Evolutionary conservation across 2,797 vertebrate species (phyloP).

Genomic region (Kryptopterus vitreolus): DNA sequence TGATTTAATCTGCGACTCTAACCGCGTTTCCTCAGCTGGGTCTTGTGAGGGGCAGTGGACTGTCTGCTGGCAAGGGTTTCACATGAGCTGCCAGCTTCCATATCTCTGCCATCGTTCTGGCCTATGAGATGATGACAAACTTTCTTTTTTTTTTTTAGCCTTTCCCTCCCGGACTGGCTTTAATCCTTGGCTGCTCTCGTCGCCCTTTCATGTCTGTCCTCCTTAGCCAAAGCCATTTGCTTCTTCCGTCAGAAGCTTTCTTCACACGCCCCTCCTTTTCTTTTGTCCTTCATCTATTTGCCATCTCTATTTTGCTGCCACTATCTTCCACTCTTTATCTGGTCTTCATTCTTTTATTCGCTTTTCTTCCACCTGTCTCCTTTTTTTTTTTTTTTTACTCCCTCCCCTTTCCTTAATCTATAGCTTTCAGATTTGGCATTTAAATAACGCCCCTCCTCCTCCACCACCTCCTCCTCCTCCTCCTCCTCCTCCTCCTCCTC

Average conservation of each 20-base stretch:
- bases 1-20: constrained; percentile 65
- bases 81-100: constrained; percentile 60
- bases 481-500: too few relatives aligned
- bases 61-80: constrained; percentile 60
- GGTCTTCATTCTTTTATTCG: constrained; percentile 61
- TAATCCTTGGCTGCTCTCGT: constrained; percentile 51
- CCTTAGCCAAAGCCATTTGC: constrained; percentile 58
- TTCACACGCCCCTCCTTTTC: constrained; percentile 37
- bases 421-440: constrained; percentile 28
- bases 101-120: constrained; percentile 64
- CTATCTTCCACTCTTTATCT: constrained; percentile 56
- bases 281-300: constrained; percentile 52
- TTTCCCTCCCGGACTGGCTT: constrained; percentile 45
- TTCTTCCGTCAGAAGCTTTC: constrained; percentile 41
- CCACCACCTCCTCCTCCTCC: too few relatives aligned
- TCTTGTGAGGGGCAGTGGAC: constrained; percentile 53
- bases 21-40: constrained; percentile 52
- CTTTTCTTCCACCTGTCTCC: constrained; percentile 50
- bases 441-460: constrained; percentile 27
- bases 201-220: constrained; percentile 53
- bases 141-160: constrained; percentile 38
- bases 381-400: constrained; percentile 30
- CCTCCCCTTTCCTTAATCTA: constrained; percentile 25
- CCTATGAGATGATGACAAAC: constrained; percentile 67
- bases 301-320: constrained; percentile 51